Base-by-base conservation (phyloP, 2,888 invertebrate genomes). In the Malthinus seriepunctatus region DNA sequence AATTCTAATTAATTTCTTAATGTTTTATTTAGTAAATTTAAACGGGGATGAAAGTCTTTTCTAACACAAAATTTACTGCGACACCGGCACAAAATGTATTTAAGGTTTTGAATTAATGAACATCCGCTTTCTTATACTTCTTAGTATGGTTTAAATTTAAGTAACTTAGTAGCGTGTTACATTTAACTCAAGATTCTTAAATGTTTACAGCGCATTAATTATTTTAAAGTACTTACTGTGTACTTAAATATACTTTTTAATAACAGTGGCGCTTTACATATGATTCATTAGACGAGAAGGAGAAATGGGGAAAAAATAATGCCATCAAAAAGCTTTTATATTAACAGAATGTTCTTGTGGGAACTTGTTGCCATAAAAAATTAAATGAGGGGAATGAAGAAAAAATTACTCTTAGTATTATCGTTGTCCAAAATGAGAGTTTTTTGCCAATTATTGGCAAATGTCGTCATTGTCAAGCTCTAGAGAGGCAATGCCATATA, bases 191-290 rank as follows among this genome's bases (percentile, higher is more conserved):
- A 51, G 55, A 55, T 48, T 42, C 53, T 56, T 61, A 35, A 53
- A 48, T 49, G 52, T 53, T 60, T 45, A 56, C 60, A 53, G 53
- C 49, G 56, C 46, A 53, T 47, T 53, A 61, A 56, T 61, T 56
- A 56, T 49, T 44, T 59, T 46, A 39, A 54, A 51, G 55, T 46
- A 46, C 55, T 56, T 37, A 51, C 38, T 51, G 32, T 33, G 45
- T 45, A 53, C 51, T 48, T 48, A n/a, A n/a, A n/a, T n/a, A n/a
- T n/a, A n/a, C n/a, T 23, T 23, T 23, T 23, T 3, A 23, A 3
- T 3, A 23, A 23, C 23, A 5, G 23, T 23, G 23, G 23, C 23
- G 23, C 23, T 23, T 23, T 23, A 23, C 2, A 2, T 23, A 23
- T 5, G 2, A 23, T 5, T 5, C 23, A 23, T 23, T 23, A 5